These are phyloP conservation scores for Drosophila ogumai DNA, from an alignment of 1,140 invertebrate species.

Conservation along the genomic window DNA sequence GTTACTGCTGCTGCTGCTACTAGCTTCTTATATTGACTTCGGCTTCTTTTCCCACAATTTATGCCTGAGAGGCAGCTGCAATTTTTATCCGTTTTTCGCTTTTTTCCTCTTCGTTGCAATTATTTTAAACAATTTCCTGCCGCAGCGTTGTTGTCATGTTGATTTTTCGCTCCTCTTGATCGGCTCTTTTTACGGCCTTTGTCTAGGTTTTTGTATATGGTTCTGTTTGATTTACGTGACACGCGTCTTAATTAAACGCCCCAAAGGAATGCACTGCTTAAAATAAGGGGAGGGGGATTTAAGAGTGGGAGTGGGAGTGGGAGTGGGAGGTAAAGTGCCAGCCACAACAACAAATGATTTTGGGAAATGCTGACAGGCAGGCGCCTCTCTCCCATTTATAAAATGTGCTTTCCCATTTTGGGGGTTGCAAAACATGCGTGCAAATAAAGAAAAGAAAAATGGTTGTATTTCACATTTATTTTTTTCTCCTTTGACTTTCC, in stretches of 20 bases:
- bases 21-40: constrained; percentile 40
- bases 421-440: constrained; percentile 57
- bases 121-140: constrained; percentile 79
- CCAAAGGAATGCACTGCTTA: constrained; percentile 38
- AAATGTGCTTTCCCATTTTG: constrained; percentile 32
- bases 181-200: constrained; percentile 33
- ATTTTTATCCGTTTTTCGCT: constrained; percentile 23
- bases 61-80: constrained; percentile 51
- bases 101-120: constrained; percentile 53
- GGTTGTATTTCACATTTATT: constrained; percentile 21
- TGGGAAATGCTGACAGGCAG: constrained; percentile 59
- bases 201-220: constrained; percentile 57
- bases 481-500: constrained; percentile 13
- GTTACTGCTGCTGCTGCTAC: constrained; percentile 4
- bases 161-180: constrained; percentile 31
- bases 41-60: constrained; percentile 36
- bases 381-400: constrained; percentile 23
- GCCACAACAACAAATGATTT: constrained; percentile 66
- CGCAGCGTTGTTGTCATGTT: constrained; percentile 35
- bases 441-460: constrained; percentile 45
- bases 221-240: constrained; percentile 73
- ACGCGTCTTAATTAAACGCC: constrained; percentile 61
- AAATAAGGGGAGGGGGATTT: background rate
- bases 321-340: background rate
- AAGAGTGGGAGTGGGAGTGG: background rate